Conservation (phyloP, 2,888 invertebrate species). For the Sicus ferrugineus region DNA sequence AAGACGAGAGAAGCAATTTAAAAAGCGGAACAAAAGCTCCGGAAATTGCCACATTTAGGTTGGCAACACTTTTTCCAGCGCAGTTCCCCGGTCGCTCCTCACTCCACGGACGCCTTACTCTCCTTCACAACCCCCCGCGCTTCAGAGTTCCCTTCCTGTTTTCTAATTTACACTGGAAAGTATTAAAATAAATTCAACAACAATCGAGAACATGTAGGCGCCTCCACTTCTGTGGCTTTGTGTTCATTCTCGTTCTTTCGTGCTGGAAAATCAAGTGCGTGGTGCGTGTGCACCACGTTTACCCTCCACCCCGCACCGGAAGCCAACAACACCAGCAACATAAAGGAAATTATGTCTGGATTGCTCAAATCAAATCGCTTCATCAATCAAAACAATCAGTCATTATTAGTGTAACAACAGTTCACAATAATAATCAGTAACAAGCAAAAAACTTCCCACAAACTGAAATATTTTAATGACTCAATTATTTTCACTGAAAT, state of each 20-base stretch:
- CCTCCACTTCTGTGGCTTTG: slow-evolving; percentile 17
- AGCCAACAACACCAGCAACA: not conserved
- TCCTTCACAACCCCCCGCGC: not conserved
- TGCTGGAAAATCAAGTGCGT: slow-evolving; percentile 12
- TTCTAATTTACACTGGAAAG: not conserved
- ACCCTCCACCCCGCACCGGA: too few relatives aligned
- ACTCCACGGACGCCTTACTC: not conserved
- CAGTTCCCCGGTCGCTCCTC: not conserved
- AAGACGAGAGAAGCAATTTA: not conserved
- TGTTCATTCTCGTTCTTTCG: slow-evolving; percentile 8
- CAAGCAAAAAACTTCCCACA: too few relatives aligned
- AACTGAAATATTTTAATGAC: too few relatives aligned
- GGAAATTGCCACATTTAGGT: slow-evolving; percentile 13
- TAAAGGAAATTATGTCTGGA: not conserved
- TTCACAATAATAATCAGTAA: too few relatives aligned
- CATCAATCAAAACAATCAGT: too few relatives aligned
- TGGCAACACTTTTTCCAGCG: slow-evolving; percentile 11
- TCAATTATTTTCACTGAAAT: too few relatives aligned
- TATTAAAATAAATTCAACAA: not conserved
- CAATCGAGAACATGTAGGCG: slow-evolving; percentile 10
- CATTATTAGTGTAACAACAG: not conserved
- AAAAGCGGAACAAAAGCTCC: not conserved
- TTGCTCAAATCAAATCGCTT: too few relatives aligned
- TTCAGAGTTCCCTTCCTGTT: not conserved
- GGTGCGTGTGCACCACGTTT: not conserved